Evolutionary conservation across 2,888 invertebrate species (phyloP).

Genomic region (Limnephilus auricula): DNA sequence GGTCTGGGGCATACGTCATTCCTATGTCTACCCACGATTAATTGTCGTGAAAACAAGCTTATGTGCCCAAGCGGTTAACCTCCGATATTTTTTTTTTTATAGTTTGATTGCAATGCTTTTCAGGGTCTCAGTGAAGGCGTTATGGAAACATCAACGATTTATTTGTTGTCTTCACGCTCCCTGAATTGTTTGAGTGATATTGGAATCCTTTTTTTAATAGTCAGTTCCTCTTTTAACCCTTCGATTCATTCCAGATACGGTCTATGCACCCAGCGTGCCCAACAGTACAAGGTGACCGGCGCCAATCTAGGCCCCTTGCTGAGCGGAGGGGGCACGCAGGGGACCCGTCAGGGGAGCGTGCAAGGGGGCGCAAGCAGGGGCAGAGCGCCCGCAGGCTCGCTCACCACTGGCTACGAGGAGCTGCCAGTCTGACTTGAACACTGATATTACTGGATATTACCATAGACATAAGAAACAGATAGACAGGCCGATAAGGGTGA

Average conservation of each 20-base stretch:
- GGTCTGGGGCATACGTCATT: no score
- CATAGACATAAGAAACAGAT: no score
- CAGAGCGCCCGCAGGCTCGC: conserved; percentile 57
- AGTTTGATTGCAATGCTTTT: no score
- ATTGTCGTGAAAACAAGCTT: no score
- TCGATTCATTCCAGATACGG: conserved; percentile 74
- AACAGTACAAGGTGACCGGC: conserved; percentile 74
- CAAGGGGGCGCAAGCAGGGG: neutral
- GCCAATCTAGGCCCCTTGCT: conserved; percentile 60
- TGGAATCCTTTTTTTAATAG: neutral
- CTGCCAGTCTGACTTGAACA: conserved; percentile 42
- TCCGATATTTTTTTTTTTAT: no score
- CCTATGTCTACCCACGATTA: no score
- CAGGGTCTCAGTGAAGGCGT: no score
- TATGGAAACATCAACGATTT: no score
- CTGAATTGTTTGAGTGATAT: neutral
- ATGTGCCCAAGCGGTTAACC: no score
- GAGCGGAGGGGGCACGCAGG: conserved; percentile 7
- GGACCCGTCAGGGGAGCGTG: conserved; percentile 4
- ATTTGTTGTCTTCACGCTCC: no score
- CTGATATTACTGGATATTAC: neutral
- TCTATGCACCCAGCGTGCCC: conserved; percentile 74
- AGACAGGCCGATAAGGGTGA: no score
- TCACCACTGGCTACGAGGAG: conserved; percentile 64
- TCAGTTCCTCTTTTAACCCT: conserved; percentile 16